phyloP scores from a whole-genome alignment of 1,140 invertebrate genomes.

The Lanistes nyassanus region DNA sequence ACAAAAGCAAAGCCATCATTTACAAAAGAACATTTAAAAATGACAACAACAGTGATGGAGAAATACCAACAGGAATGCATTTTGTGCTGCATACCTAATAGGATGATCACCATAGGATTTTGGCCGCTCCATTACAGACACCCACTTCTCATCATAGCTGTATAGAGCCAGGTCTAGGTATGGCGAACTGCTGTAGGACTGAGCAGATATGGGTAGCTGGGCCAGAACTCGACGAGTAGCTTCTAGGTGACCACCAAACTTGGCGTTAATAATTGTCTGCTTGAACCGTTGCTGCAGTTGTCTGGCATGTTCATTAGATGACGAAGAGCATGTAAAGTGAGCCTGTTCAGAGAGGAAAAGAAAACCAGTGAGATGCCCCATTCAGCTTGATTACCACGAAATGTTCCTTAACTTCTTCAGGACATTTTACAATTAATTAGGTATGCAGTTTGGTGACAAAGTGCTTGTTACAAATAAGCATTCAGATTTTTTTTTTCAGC shows the following conservation, averaged over 20 bases:
- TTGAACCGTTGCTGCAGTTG: slow-evolving; percentile 81
- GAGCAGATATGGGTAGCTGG: slow-evolving; percentile 93
- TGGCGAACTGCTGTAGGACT: slow-evolving; percentile 92
- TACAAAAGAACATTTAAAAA: background rate
- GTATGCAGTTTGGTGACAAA: too few relatives aligned
- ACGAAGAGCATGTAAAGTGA: slow-evolving; percentile 90
- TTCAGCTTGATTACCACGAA: too few relatives aligned
- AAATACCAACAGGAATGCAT: slow-evolving; percentile 4
- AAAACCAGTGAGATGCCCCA: too few relatives aligned
- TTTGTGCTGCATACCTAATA: slow-evolving; percentile 77
- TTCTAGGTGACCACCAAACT: slow-evolving; percentile 79
- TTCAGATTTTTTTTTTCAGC: too few relatives aligned
- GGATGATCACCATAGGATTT: slow-evolving; percentile 94
- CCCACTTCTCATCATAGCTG: slow-evolving; percentile 96
- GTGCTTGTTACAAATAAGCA: too few relatives aligned
- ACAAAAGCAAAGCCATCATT: background rate
- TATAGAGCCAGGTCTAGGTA: slow-evolving; percentile 94
- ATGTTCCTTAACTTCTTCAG: too few relatives aligned
- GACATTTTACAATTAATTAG: too few relatives aligned
- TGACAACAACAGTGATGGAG: background rate
- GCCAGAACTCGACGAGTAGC: slow-evolving; percentile 90
- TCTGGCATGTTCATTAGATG: slow-evolving; percentile 89
- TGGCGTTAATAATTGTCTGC: slow-evolving; percentile 87
- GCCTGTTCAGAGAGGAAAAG: slow-evolving; percentile 68
- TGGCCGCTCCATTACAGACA: slow-evolving; percentile 93